Evolutionary conservation across 2,113 vertebrate genomes (phyloP), one percentile per base, ranked within the genome.

Genomic region (Trogon melanurus): DNA sequence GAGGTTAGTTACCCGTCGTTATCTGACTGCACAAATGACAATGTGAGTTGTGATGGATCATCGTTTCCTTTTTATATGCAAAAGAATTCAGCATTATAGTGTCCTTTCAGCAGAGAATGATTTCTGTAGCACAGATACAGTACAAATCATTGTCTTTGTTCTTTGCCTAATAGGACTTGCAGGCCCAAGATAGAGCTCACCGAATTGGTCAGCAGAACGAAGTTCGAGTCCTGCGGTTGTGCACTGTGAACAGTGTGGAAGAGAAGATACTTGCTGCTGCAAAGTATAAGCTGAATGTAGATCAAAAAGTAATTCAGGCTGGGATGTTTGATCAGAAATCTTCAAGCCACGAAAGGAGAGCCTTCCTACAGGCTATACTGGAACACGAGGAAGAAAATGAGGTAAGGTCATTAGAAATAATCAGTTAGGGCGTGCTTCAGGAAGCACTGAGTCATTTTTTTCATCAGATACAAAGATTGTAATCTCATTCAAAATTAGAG

Each of bases 261-360:
- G 99, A 99, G 79, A 99, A 99, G 96, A 99, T 99, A 91, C 98
- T 99, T 17, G 98, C 99, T 15, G 99, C 99, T 0, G 99, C 99
- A 3, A 99, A 99, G 72, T 99, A 99, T 91, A 99, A 99, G 82
- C 96, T 99, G 73, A 99, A 99, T 4, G 99, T 99, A 66, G 99
- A 99, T 91, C 99, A 99, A 83, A 99, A 99, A 80, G 99, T 99
- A 83, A 99, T 99, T 94, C 99, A 99, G 88, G 99, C 99, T 0
- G 99, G 99, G 94, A 99, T 99, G 99, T 99, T 99, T 71, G 99
- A 99, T 96, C 99, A 99, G 93, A 99, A 99, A 51, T 99, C 99
- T 71, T 99, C 99, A 29, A 98, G 99, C 96, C 99, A 99, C 2
- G 99, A 99, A 91, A 97, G 99, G 41, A 98, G 98, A 57, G 99